Evolutionary conservation across 2,113 vertebrate species (phyloP), one percentile per base, ranked within the genome.

Genomic region (Eupsittula cactorum): DNA sequence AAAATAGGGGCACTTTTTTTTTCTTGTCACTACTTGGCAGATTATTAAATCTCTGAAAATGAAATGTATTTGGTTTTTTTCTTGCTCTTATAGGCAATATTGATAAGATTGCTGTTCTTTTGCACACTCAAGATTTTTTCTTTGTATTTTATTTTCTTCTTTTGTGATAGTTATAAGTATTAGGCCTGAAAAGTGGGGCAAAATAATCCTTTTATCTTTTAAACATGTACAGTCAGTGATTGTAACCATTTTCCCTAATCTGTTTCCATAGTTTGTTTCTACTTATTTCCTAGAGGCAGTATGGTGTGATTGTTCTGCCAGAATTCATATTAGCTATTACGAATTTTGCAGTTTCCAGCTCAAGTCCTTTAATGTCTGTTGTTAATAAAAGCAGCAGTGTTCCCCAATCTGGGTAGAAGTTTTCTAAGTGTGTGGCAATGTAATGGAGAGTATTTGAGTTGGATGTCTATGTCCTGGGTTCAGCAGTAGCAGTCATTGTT

Each of bases 251-350:
- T 95, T 94, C 64, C 92, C 82, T 92, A 82, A 93, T 94, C 79
- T 96, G 76, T 92, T 95, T 92, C 92, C 55, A 27, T 91, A 96
- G 94, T 95, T 97, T 97, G 69, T 96, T 95, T 96, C 92, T 95
- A 31, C 77, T 78, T 91, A 67, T 92, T 87, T 95, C 91, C 95
- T 96, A 79, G 70, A 82, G 94, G 86, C 94, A 76, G 14, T 87
- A 37, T 85, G 63, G 74, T 82, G 62, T 79, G 78, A 97, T 95
- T 92, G 57, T 95, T 95, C 89, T 95, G 95, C 86, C 65, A 41
- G 83, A 86, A 70, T 93, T 95, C 20, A 0, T 78, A 75, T 88
- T 89, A 92, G 81, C 90, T 96, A 95, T 92, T 96, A 92, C 2
- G 64, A 92, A 92, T 95, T 94, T 91, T 87, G 85, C 75, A 85